Evolutionary conservation across 2,797 vertebrate species (phyloP).

Genomic region (Bucorvus abyssinicus): DNA sequence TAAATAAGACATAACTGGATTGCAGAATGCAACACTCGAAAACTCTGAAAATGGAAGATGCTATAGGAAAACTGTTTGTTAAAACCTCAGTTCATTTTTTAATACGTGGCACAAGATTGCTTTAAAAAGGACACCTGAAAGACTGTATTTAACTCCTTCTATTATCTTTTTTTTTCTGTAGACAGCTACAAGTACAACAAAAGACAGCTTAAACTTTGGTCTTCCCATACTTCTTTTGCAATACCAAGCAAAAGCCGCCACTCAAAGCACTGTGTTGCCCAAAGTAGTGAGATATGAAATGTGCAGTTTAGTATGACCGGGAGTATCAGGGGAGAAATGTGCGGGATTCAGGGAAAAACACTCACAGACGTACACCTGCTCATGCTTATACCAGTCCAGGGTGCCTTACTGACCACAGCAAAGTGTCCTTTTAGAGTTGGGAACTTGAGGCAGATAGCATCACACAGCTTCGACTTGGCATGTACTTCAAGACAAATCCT

Average conservation of each 20-base stretch:
- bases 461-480: background rate
- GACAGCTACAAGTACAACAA: background rate
- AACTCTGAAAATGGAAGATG: background rate
- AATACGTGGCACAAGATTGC: background rate
- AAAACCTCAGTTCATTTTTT: background rate
- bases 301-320: no score
- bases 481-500: background rate
- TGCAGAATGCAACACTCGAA: background rate
- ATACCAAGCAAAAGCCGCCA: background rate
- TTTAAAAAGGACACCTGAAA: background rate
- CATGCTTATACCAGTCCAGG: background rate
- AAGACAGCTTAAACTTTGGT: background rate
- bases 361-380: background rate
- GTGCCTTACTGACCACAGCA: rapidly evolving
- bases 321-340: background rate
- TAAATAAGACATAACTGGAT: background rate
- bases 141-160: background rate
- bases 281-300: background rate
- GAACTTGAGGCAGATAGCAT: background rate
- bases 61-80: background rate
- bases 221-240: background rate
- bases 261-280: background rate
- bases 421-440: background rate
- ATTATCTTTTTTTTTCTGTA: background rate
- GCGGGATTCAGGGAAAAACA: background rate